These are phyloP conservation scores for Stegana nigrithorax DNA, from an alignment of 2,888 invertebrate genomes.

Conservation along the genomic window DNA sequence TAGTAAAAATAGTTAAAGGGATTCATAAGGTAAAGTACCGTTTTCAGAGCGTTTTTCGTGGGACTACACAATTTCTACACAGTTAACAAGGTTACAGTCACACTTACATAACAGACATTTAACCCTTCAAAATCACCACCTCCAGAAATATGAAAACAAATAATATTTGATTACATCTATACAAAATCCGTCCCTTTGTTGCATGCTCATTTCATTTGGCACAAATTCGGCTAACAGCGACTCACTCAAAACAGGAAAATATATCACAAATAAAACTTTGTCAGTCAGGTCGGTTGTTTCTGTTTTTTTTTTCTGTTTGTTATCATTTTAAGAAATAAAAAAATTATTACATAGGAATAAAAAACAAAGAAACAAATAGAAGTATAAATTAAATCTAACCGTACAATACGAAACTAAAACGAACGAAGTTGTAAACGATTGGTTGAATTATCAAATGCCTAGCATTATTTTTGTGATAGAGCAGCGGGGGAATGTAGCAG, in stretches of 20 bases:
- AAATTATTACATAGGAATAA: neutral
- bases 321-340: neutral
- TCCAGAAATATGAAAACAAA: too few species aligned
- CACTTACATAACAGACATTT: too few species aligned
- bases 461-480: neutral
- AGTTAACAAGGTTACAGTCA: too few species aligned
- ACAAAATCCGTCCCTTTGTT: conserved; percentile 18
- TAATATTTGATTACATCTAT: too few species aligned
- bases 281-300: neutral
- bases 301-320: neutral
- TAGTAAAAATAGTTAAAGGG: neutral
- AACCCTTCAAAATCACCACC: too few species aligned
- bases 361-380: neutral
- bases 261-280: neutral
- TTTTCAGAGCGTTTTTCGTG: too few species aligned
- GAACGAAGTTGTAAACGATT: too few species aligned
- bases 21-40: too few species aligned
- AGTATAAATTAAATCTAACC: neutral
- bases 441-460: neutral
- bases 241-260: too few species aligned
- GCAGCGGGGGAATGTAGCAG: conserved; percentile 8
- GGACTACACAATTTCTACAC: too few species aligned
- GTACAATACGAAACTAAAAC: too few species aligned
- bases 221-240: neutral
- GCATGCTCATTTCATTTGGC: conserved; percentile 10